phyloP scores from a whole-genome alignment of 1,140 invertebrate species.

The Eubasilissa regina region DNA sequence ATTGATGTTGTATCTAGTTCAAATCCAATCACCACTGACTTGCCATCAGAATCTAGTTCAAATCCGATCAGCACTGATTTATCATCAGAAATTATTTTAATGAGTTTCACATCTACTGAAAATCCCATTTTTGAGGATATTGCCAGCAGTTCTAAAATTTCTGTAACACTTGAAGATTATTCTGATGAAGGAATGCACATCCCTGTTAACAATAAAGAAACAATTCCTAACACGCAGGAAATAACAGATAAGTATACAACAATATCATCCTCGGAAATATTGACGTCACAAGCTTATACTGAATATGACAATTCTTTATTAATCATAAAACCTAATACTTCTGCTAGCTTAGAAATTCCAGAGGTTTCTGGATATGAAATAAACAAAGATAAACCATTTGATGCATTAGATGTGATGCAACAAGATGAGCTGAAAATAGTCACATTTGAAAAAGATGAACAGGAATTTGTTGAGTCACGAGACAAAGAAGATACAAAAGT shows the following conservation, averaged over 20 bases:
- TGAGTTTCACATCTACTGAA: not conserved
- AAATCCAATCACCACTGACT: constrained; percentile 15
- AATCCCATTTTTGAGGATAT: not conserved
- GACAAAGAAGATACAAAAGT: not conserved
- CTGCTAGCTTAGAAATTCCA: constrained; percentile 1
- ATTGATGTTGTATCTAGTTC: too few relatives aligned
- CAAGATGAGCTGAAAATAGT: constrained; percentile 59
- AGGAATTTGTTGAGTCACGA: constrained; percentile 4
- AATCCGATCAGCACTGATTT: constrained; percentile 9
- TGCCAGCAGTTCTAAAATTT: constrained; percentile 6
- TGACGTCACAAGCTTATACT: not conserved
- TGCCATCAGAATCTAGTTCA: not conserved
- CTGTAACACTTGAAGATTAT: not conserved
- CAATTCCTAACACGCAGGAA: not conserved
- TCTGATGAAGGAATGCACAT: not conserved
- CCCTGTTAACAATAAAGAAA: not conserved
- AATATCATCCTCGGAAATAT: not conserved
- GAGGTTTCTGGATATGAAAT: not conserved
- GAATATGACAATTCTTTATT: constrained; percentile 16
- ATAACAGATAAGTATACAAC: not conserved
- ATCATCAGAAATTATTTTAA: too few relatives aligned
- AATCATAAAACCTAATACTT: constrained; percentile 20
- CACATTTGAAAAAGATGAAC: constrained; percentile 53
- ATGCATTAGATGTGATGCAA: constrained; percentile 55
- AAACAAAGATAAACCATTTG: not conserved